Base-by-base conservation (phyloP, 2,797 vertebrate species). In the Eleutherodactylus coqui region DNA sequence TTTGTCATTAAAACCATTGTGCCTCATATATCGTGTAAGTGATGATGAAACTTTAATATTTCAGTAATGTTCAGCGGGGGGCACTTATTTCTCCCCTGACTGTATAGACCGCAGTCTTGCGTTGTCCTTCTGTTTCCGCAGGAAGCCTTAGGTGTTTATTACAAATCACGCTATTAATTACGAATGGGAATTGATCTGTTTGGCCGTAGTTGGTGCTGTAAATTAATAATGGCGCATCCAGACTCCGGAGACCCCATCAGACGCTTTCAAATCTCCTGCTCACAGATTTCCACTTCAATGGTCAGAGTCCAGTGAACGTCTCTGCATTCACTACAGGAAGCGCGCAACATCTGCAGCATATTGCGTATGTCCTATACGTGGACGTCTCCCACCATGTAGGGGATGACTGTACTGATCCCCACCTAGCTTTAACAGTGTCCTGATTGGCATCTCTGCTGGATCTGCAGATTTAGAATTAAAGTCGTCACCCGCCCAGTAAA, bases 201-300 rank as follows among this genome's bases (percentile, higher is more conserved):
- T 49, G 41, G 38, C 34, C 21, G 29, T 17, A 36, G 32, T 41
- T 14, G 55, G 16, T 34, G 60, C 60, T 32, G 8, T 81, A 81
- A 81, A 81, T 81, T 81, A 81, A 81, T 49, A 58, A 81, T 49
- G 43, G n/a, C 14, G 47, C 27, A 62, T 43, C 10, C 11, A 78
- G 27, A 14, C 78, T 45, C 55, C 5, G 16, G 36, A 79, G n/a
- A 64, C 16, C 41, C 43, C 36, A 81, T 67, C 27, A 34, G 34
- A 43, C 10, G 58, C 36, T 45, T 19, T 79, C 55, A 47, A 29
- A 67, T 47, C 58, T 47, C 19, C 38, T 41, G 47, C 45, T 13
- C 16, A 14, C 21, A 16, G 32, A 82, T 72, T 82, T 72, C 32
- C 80, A 72, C 49, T 53, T 72, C 80, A 82, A 72, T 55, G 47